Conservation (phyloP, 2,888 invertebrate species). For the Melieria picta region DNA sequence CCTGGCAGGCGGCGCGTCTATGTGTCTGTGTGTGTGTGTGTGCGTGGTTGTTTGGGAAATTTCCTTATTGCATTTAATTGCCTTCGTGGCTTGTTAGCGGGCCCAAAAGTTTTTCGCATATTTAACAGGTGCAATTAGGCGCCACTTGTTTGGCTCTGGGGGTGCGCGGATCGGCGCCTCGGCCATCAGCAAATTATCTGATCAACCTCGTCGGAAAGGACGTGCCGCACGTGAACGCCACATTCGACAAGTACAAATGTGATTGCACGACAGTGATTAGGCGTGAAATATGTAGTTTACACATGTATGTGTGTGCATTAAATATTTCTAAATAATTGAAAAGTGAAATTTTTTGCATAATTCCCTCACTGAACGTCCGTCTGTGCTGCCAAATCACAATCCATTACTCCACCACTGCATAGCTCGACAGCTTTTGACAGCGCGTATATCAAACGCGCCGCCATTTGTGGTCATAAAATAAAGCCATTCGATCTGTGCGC, state of each 20-base stretch:
- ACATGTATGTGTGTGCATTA: no score
- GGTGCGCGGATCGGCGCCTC: no score
- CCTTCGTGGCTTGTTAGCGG: slow-evolving; percentile 30
- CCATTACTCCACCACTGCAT: not conserved
- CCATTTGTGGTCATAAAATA: not conserved
- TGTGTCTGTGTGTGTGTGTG: no score
- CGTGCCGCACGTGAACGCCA: no score
- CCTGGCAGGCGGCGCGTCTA: not conserved
- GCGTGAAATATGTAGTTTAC: no score
- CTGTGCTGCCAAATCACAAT: not conserved
- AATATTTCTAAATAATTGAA: no score
- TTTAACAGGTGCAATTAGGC: slow-evolving; percentile 33
- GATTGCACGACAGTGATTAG: no score
- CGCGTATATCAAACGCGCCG: slow-evolving; percentile 14
- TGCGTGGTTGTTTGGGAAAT: not conserved
- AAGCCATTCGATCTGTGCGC: not conserved
- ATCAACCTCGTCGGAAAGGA: not conserved
- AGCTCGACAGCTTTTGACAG: not conserved
- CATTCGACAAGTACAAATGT: no score
- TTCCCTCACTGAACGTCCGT: no score
- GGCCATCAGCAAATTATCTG: not conserved
- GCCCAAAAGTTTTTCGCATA: slow-evolving; percentile 16
- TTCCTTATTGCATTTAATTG: slow-evolving; percentile 34
- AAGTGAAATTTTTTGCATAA: no score
- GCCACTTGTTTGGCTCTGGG: no score